Conservation (phyloP, 2,797 vertebrate genomes). For the Neopelma chrysocephalum region DNA sequence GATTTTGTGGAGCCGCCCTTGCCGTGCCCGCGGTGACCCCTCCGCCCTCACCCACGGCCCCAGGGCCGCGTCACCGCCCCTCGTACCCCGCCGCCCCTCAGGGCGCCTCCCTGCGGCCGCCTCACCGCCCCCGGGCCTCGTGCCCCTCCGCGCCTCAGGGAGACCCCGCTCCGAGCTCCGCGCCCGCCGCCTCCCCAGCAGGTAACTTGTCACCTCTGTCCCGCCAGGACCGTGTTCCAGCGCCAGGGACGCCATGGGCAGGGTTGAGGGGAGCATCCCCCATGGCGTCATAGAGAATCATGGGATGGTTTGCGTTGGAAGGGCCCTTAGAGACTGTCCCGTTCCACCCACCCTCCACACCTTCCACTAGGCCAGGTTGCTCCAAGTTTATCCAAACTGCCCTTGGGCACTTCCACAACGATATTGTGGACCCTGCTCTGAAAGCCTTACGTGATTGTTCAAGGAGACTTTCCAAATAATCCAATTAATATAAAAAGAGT, state of each 20-base stretch:
- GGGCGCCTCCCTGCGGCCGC: too few species aligned
- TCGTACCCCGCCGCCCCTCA: not conserved
- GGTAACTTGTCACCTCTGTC: rapidly evolving
- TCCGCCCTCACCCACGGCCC: not conserved
- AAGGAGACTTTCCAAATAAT: not conserved
- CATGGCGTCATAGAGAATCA: not conserved
- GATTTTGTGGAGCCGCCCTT: rapidly evolving
- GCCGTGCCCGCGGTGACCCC: rapidly evolving
- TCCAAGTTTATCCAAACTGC: not conserved
- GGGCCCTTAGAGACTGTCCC: not conserved
- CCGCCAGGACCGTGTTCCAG: not conserved
- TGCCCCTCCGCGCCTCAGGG: rapidly evolving
- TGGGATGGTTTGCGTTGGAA: not conserved
- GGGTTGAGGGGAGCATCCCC: not conserved
- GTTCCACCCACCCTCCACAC: not conserved
- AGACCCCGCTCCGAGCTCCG: too few species aligned
- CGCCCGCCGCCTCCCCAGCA: rapidly evolving
- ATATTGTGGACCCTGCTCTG: not conserved
- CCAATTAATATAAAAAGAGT: not conserved
- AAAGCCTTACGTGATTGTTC: not conserved
- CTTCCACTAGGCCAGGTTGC: not conserved
- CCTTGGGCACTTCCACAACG: not conserved
- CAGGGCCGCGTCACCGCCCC: rapidly evolving
- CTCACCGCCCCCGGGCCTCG: rapidly evolving
- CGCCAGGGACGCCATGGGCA: too few species aligned